Evolutionary conservation across 2,113 vertebrate genomes (phyloP), one percentile per base, ranked within the genome.

Genomic region (Oriolus oriolus): DNA sequence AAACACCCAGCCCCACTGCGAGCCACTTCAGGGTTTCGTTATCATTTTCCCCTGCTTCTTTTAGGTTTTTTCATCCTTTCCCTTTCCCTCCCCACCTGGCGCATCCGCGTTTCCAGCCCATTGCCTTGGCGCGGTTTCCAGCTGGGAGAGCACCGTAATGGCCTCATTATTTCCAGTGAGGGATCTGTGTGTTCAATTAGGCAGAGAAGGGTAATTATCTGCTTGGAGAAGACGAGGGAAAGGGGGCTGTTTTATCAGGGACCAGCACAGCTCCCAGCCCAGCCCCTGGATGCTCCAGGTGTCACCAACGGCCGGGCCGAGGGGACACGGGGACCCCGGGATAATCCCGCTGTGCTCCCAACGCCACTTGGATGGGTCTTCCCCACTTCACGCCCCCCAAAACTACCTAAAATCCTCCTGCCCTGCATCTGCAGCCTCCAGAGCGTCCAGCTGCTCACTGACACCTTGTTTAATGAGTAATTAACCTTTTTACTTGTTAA

Each of bases 201-300:
- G 84, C 94, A 89, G 89, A 96, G 97, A 68, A 94, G 82, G 94
- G 89, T 96, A 97, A 97, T 97, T 97, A 97, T 95, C 96, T 95
- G 16, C 96, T 96, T 69, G 91, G 31, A 71, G 84, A 53, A 92
- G 92, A 94, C 61, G 69, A 90, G 79, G 52, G 65, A 37, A 39
- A 19, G 20, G 5, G 16, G 23, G 13, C 1, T 61, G 54, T 69
- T 89, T 66, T 75, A 77, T 47, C 89, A 71, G 69, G 64, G 69
- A 75, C 56, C 82, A 52, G 65, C 74, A 20, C 44, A 5, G 75
- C 41, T 68, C 41, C 57, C 63, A 82, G 85, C 57, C 41, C 24
- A 77, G 70, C 31, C 44, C 64, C 52, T 6, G 6, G 60, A 30
- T 49, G 78, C 80, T 84, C 86, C 57, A 23, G 0, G 3, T 23